Percentiles rank a stretch among this genome's conserved stretches.
These are phyloP conservation scores for Copidosoma floridanum DNA, from an alignment of 1,140 invertebrate genomes.

Conservation along the genomic window DNA sequence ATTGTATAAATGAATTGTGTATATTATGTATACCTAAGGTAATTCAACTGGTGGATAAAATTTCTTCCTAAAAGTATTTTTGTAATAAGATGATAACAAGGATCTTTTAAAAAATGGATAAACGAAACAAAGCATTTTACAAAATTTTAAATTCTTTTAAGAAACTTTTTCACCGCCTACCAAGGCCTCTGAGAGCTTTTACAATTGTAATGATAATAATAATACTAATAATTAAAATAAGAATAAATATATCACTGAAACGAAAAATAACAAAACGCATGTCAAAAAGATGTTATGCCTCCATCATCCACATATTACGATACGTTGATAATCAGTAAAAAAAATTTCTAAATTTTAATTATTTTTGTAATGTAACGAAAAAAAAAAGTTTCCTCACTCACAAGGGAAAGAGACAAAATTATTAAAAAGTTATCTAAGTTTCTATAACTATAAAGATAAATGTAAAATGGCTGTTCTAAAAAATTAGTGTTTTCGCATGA, in stretches of 20 bases:
- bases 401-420: background rate
- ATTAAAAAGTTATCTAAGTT: background rate
- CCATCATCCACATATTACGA: too few relatives aligned
- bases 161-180: slow-evolving; percentile 10
- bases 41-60: slow-evolving; percentile 1
- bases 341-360: background rate
- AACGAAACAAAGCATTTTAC: slow-evolving; percentile 13
- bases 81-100: background rate
- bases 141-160: background rate
- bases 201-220: background rate
- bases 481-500: too few relatives aligned
- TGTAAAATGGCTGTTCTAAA: background rate
- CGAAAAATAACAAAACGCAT: too few relatives aligned
- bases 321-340: background rate
- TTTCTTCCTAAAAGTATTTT: background rate
- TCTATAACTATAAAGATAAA: too few relatives aligned
- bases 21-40: slow-evolving; percentile 15
- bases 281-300: too few relatives aligned
- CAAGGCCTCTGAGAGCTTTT: background rate
- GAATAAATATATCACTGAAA: too few relatives aligned
- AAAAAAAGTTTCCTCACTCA: background rate
- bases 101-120: slow-evolving; percentile 19
- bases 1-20: slow-evolving; percentile 25
- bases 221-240: background rate
- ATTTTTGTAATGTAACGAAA: slow-evolving; percentile 2